These are phyloP conservation scores for Caenorhabditis sp. DNA, from an alignment of 2,888 invertebrate species.

Conservation along the genomic window DNA sequence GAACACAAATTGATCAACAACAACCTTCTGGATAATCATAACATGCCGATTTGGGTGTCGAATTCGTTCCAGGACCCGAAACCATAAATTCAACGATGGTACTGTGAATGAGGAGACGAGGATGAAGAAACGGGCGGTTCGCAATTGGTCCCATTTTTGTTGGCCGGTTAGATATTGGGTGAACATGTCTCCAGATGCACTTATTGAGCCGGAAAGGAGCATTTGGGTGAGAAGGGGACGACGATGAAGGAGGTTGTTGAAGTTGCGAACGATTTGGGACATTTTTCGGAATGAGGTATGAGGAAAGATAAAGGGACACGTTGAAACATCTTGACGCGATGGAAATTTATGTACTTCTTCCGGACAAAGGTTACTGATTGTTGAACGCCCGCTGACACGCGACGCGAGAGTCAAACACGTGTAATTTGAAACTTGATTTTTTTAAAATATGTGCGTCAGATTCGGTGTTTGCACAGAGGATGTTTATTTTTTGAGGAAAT, in stretches of 20 bases:
- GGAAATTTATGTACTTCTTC: too few species aligned
- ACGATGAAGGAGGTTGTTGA: constrained; percentile 36
- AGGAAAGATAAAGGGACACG: too few species aligned
- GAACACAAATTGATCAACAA: constrained; percentile 49
- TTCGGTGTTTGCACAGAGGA: too few species aligned
- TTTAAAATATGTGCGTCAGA: too few species aligned
- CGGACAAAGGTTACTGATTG: too few species aligned
- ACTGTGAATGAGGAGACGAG: constrained; percentile 60
- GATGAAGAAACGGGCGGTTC: constrained; percentile 61
- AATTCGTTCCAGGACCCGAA: constrained; percentile 58
- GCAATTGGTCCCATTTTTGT: constrained; percentile 44
- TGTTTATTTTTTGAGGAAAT: too few species aligned
- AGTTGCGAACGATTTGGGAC: constrained; percentile 7
- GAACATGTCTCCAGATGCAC: constrained; percentile 57
- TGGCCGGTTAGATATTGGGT: constrained; percentile 51
- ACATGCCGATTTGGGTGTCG: constrained; percentile 20
- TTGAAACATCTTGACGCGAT: too few species aligned
- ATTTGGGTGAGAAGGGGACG: constrained; percentile 57
- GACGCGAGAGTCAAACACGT: too few species aligned
- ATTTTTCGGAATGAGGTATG: neutral
- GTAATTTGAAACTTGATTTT: too few species aligned
- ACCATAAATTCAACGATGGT: constrained; percentile 60
- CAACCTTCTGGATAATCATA: constrained; percentile 41
- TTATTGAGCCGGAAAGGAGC: constrained; percentile 54
- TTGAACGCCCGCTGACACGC: too few species aligned